These are phyloP conservation scores for Thunnus maccoyii DNA, from an alignment of 2,113 vertebrate species.

Conservation along the genomic window DNA sequence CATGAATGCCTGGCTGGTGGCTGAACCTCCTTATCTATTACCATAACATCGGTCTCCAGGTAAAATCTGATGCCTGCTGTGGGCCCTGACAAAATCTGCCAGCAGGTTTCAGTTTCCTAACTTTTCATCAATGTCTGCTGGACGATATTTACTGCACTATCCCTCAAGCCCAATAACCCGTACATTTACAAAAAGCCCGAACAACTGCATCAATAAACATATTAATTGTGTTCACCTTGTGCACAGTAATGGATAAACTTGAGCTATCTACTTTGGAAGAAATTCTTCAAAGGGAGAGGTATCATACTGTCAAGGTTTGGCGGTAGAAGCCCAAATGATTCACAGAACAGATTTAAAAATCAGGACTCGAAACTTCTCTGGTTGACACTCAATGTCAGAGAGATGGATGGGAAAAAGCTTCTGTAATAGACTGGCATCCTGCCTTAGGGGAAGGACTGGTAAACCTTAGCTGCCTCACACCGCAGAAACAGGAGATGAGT, in stretches of 20 bases:
- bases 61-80: constrained; percentile 69
- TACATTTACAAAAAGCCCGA: constrained; percentile 3
- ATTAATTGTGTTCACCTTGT: constrained; percentile 26
- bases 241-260: not conserved
- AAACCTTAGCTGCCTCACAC: constrained; percentile 38
- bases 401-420: constrained; percentile 55
- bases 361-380: constrained; percentile 4
- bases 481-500: constrained; percentile 54
- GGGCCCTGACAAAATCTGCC: constrained; percentile 63
- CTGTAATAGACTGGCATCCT: constrained; percentile 52
- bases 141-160: constrained; percentile 27
- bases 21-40: constrained; percentile 70
- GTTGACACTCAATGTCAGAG: constrained; percentile 29
- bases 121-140: constrained; percentile 65
- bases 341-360: constrained; percentile 18
- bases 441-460: constrained; percentile 27
- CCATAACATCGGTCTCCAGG: constrained; percentile 74
- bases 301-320: not conserved
- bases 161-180: constrained; percentile 14
- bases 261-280: not conserved
- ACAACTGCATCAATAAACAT: constrained; percentile 9
- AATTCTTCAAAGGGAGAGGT: constrained; percentile 5
- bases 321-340: constrained; percentile 4
- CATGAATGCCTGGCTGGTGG: constrained; percentile 65
- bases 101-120: constrained; percentile 62